Conservation (phyloP, 2,888 invertebrate genomes). For the Meganola albula region DNA sequence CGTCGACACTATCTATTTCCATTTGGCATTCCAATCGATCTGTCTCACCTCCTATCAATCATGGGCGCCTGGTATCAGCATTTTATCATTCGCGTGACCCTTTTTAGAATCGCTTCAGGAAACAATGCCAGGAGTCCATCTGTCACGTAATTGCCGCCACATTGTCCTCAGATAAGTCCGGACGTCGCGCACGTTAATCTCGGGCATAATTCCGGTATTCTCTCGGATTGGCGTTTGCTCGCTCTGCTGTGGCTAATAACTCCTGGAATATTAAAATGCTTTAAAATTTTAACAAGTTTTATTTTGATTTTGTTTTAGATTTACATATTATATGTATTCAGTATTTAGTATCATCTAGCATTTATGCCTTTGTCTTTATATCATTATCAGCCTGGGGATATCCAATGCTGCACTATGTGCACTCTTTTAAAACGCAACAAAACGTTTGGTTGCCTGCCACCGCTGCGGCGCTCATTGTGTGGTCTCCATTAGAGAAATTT, state of each 20-base stretch:
- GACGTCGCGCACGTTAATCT: constrained; percentile 41
- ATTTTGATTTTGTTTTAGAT: no score
- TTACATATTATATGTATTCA: no score
- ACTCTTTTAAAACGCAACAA: no score
- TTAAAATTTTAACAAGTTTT: no score
- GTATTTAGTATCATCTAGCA: no score
- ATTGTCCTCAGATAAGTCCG: constrained; percentile 46
- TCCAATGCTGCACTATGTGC: no score
- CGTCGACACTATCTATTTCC: not conserved
- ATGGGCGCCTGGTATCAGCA: constrained; percentile 12
- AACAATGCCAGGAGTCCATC: constrained; percentile 31
- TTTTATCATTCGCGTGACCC: constrained; percentile 23
- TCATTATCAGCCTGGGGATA: no score
- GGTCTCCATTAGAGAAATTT: no score
- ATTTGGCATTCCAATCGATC: not conserved
- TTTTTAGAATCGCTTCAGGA: constrained; percentile 20
- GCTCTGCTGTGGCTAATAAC: constrained; percentile 25
- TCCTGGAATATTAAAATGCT: constrained; percentile 32
- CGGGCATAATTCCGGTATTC: constrained; percentile 37
- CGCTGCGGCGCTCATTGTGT: no score
- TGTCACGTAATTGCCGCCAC: constrained; percentile 38
- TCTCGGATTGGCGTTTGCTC: constrained; percentile 25
- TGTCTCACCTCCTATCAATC: constrained; percentile 15
- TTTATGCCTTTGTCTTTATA: no score
- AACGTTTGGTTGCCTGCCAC: no score